Conservation (phyloP, 2,113 vertebrate genomes). For the Pluvianellus socialis region DNA sequence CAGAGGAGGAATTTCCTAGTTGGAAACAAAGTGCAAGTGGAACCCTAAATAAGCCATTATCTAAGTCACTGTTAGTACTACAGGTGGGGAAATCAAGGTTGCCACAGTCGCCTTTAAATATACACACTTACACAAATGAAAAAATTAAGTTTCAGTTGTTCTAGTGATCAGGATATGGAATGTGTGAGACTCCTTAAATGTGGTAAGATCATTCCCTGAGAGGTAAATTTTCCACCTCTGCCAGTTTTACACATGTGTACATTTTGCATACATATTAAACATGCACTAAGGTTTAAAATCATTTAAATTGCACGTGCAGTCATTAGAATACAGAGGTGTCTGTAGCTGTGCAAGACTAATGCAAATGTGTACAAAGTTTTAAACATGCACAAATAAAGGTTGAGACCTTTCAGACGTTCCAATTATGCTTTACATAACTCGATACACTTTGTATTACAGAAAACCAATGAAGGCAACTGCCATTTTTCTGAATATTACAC, state of each 20-base stretch:
- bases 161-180: background rate
- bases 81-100: background rate
- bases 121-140: background rate
- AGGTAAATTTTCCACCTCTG: constrained; percentile 61
- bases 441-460: background rate
- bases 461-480: background rate
- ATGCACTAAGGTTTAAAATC: constrained; percentile 60
- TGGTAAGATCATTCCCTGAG: constrained; percentile 46
- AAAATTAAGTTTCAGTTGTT: constrained; percentile 12
- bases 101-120: background rate
- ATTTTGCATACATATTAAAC: constrained; percentile 62
- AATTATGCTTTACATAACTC: background rate
- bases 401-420: constrained; percentile 26
- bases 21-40: constrained; percentile 15
- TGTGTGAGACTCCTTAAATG: constrained; percentile 46
- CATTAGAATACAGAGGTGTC: constrained; percentile 58
- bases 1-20: background rate
- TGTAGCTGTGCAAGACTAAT: constrained; percentile 62
- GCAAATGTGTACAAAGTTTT: constrained; percentile 42
- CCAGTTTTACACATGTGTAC: constrained; percentile 59
- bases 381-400: constrained; percentile 47
- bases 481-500: background rate
- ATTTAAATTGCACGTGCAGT: constrained; percentile 53
- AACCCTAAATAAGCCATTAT: background rate
- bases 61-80: background rate